Percentiles rank a stretch among this genome's conserved stretches.
Evolutionary conservation across 2,888 invertebrate genomes (phyloP).

Genomic region (Sphaerophoria taeniata): DNA sequence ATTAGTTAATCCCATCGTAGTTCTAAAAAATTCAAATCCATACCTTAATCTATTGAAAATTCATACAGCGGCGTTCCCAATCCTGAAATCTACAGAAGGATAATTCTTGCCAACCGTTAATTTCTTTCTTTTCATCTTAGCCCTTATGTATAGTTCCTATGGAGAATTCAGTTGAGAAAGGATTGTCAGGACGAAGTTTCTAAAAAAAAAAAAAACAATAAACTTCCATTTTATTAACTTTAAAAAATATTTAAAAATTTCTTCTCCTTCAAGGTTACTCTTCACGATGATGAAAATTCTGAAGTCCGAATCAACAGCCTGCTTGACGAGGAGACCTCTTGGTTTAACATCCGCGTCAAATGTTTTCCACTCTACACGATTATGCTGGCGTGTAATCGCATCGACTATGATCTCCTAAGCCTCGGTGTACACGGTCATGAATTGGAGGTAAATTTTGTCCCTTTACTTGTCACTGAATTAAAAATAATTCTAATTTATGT

Average conservation of each 20-base stretch:
- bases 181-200: no score
- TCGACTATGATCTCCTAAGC: conserved; percentile 88
- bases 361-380: conserved; percentile 94
- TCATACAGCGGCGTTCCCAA: no score
- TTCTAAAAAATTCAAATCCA: no score
- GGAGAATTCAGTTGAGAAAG: no score
- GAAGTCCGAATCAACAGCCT: conserved; percentile 84
- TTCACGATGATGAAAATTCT: conserved; percentile 83
- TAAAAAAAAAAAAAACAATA: no score
- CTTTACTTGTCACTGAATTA: neutral
- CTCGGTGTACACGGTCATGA: conserved; percentile 84
- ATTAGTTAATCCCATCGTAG: no score
- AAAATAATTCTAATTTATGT: neutral
- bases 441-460: conserved; percentile 79
- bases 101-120: no score
- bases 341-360: conserved; percentile 89
- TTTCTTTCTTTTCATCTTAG: no score
- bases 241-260: conserved; percentile 18
- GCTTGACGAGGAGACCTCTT: conserved; percentile 84
- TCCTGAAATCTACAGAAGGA: no score
- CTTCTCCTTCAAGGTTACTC: conserved; percentile 81
- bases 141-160: no score
- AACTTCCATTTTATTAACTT: neutral
- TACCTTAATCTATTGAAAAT: no score
- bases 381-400: conserved; percentile 89